Conservation (phyloP, 2,888 invertebrate genomes). For the Psococerastis gibbosa region DNA sequence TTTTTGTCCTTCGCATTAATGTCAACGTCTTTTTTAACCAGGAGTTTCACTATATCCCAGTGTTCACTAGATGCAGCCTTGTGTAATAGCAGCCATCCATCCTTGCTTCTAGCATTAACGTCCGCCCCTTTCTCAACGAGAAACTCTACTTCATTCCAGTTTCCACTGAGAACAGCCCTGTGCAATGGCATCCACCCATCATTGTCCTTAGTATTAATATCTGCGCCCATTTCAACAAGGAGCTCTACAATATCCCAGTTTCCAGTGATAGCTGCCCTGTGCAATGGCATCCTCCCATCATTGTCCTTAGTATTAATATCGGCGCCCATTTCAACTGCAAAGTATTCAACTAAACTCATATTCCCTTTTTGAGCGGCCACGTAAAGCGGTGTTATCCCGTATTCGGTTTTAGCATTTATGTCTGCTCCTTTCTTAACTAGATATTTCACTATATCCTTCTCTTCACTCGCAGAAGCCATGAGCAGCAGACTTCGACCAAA, state of each 20-base stretch:
- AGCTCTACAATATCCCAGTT: slow-evolving; percentile 2
- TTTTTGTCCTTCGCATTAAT: neutral
- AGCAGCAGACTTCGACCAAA: too few relatives aligned
- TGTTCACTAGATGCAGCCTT: slow-evolving; percentile 8
- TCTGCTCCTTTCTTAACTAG: too few relatives aligned
- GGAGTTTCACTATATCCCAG: neutral
- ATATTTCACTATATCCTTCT: too few relatives aligned
- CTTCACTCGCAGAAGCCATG: too few relatives aligned
- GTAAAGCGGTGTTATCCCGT: slow-evolving; percentile 5
- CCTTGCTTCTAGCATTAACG: neutral
- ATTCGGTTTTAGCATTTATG: slow-evolving; percentile 5
- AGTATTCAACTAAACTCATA: slow-evolving; percentile 1
- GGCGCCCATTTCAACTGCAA: neutral
- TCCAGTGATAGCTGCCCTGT: neutral
- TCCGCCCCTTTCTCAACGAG: slow-evolving; percentile 8
- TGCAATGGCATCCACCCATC: neutral
- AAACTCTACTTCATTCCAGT: neutral
- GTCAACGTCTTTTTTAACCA: neutral
- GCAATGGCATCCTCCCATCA: neutral
- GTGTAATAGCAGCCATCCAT: slow-evolving; percentile 6
- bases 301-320: too few relatives aligned
- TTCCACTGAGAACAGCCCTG: slow-evolving; percentile 5
- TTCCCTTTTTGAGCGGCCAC: too few relatives aligned
- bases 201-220: neutral
- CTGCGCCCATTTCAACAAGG: too few relatives aligned